Conservation (phyloP, 2,797 vertebrate species). For the Triplophysa yarkandensis region DNA sequence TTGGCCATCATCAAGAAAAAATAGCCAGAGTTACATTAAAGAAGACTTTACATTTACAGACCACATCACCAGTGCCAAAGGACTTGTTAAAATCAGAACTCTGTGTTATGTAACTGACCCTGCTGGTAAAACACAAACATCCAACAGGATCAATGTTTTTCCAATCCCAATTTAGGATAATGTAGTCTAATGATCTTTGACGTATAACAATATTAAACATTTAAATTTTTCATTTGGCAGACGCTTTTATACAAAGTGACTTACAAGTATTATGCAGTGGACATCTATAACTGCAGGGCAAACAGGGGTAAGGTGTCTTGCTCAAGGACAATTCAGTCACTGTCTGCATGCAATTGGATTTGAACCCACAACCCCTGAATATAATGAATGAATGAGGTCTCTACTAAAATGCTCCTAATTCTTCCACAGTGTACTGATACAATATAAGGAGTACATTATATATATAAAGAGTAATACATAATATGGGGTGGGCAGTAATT, state of each 20-base stretch:
- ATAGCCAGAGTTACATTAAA: background rate
- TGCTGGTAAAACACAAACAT: conserved; percentile 11
- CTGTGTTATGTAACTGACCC: background rate
- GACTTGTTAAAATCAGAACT: background rate
- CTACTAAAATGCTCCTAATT: too few species aligned
- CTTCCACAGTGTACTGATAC: background rate
- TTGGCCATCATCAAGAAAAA: background rate
- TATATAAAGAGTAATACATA: too few species aligned
- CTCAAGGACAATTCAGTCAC: too few species aligned
- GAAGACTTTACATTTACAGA: background rate
- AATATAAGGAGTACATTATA: background rate
- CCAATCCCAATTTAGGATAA: background rate
- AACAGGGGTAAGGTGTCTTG: too few species aligned
- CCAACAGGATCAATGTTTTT: conserved; percentile 3
- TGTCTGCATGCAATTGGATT: too few species aligned
- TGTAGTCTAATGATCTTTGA: conserved; percentile 16
- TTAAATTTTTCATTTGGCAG: too few species aligned
- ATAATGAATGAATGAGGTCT: too few species aligned
- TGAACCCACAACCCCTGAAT: too few species aligned
- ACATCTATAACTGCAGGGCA: too few species aligned
- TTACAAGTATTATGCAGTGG: too few species aligned
- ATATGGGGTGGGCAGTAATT: too few species aligned
- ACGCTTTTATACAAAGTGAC: too few species aligned
- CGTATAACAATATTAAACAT: background rate
- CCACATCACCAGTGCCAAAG: background rate